Evolutionary conservation across 2,113 vertebrate genomes (phyloP).

Genomic region (Triplophysa tibetana): DNA sequence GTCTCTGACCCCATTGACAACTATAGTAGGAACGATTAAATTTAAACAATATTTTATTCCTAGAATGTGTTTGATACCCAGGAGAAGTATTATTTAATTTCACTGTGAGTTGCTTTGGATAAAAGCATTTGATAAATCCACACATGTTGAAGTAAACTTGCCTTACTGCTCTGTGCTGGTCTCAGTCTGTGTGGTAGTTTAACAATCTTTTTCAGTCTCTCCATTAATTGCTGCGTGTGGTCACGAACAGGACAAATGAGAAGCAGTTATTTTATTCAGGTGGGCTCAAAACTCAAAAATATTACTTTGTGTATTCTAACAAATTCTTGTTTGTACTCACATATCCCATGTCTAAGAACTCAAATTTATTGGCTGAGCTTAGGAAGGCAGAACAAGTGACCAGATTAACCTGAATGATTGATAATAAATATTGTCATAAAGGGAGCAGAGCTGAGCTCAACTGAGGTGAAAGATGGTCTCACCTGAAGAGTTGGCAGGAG

Average conservation of each 20-base stretch:
- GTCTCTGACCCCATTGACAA: too few species aligned
- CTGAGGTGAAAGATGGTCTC: conserved; percentile 15
- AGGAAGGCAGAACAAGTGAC: conserved; percentile 85
- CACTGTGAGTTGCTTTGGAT: background rate
- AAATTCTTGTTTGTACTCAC: conserved; percentile 68
- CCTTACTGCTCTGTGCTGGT: conserved; percentile 83
- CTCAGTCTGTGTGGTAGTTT: conserved; percentile 78
- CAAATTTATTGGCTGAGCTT: conserved; percentile 83
- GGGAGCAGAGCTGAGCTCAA: background rate
- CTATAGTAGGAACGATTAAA: too few species aligned
- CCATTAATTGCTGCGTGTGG: conserved; percentile 80
- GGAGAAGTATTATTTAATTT: background rate
- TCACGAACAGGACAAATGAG: background rate
- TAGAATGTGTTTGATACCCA: too few species aligned
- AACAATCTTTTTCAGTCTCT: conserved; percentile 81
- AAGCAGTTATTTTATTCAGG: background rate
- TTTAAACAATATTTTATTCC: too few species aligned
- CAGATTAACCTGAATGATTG: conserved; percentile 75
- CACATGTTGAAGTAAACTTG: conserved; percentile 41
- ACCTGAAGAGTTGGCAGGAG: conserved; percentile 85
- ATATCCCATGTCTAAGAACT: conserved; percentile 86
- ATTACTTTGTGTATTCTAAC: too few species aligned
- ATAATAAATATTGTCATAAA: background rate
- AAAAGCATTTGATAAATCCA: background rate
- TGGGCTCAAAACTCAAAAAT: background rate